Percentiles rank a stretch among this genome's conserved stretches.
These are phyloP conservation scores for Slavum lentiscoides DNA, from an alignment of 2,888 invertebrate species.

Conservation along the genomic window DNA sequence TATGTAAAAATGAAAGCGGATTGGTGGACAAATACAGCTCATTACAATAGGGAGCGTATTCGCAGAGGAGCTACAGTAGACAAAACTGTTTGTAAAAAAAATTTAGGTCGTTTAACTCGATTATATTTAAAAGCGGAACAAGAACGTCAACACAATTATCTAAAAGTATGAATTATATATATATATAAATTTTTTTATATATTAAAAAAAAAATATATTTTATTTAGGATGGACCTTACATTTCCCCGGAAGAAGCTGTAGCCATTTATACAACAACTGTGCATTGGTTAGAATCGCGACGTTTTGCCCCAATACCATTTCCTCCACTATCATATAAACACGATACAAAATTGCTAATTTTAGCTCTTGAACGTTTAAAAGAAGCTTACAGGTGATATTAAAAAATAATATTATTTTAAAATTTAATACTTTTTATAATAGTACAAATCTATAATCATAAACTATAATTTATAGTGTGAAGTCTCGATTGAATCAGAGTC, in stretches of 20 bases:
- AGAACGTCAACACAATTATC: slow-evolving; percentile 97
- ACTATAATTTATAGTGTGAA: slow-evolving; percentile 74
- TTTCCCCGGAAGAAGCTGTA: slow-evolving; percentile 98
- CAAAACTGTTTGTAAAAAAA: slow-evolving; percentile 99
- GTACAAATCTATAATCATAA: not conserved
- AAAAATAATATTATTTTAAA: slow-evolving; percentile 59
- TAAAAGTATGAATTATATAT: slow-evolving; percentile 69
- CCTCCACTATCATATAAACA: slow-evolving; percentile 99
- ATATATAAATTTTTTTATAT: not conserved
- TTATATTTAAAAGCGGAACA: slow-evolving; percentile 96
- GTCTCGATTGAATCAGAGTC: slow-evolving; percentile 95
- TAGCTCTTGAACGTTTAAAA: slow-evolving; percentile 93
- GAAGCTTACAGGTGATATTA: slow-evolving; percentile 79
- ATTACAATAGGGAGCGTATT: slow-evolving; percentile 98
- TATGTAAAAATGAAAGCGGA: slow-evolving; percentile 99
- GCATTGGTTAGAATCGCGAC: slow-evolving; percentile 97
- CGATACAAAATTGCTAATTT: slow-evolving; percentile 95
- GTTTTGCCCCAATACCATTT: slow-evolving; percentile 99
- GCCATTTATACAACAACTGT: slow-evolving; percentile 99
- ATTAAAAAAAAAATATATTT: not conserved
- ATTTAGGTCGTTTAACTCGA: slow-evolving; percentile 94
- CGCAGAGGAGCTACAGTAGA: slow-evolving; percentile 99
- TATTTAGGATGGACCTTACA: slow-evolving; percentile 91
- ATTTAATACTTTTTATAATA: not conserved
- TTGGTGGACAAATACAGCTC: slow-evolving; percentile 99